These are phyloP conservation scores for Dicrurus megarhynchus DNA, from an alignment of 2,113 vertebrate genomes.

Conservation along the genomic window DNA sequence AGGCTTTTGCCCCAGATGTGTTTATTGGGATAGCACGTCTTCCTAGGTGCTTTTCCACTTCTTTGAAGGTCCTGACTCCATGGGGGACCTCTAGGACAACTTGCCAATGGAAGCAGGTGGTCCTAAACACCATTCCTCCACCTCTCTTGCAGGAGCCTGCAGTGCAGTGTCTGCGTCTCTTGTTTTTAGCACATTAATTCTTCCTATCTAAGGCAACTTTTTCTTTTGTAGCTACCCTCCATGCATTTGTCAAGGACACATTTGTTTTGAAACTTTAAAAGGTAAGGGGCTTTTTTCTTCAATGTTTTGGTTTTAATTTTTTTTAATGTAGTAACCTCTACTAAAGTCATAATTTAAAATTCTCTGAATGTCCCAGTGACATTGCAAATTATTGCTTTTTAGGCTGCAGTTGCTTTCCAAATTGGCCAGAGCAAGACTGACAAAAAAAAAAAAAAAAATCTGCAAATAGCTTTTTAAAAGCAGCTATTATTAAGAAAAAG, in stretches of 20 bases:
- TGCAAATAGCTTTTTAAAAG: not conserved
- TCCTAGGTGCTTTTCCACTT: not conserved
- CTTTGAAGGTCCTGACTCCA: not conserved
- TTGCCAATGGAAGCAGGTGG: not conserved
- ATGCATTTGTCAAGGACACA: constrained; percentile 1
- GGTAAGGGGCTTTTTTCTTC: not conserved
- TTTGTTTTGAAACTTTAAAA: constrained; percentile 19
- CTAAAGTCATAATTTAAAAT: not conserved
- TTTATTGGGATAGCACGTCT: not conserved
- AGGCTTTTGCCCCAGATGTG: not conserved
- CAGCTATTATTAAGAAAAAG: not conserved
- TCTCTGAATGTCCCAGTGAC: not conserved
- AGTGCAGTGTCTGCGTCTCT: not conserved
- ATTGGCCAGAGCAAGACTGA: not conserved
- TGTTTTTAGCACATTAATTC: not conserved
- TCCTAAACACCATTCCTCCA: not conserved
- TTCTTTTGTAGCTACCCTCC: not conserved
- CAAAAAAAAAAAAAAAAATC: not conserved
- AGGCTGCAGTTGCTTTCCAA: not conserved
- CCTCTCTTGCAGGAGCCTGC: not conserved
- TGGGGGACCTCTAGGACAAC: not conserved
- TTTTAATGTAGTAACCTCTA: not conserved
- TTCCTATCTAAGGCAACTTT: not conserved
- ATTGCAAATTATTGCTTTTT: not conserved
- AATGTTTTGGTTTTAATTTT: not conserved